A percentile compares a stretch with the other conserved stretches of the same genome.
Conservation (phyloP, 2,888 invertebrate species). For the Raillietiella orientalis region DNA sequence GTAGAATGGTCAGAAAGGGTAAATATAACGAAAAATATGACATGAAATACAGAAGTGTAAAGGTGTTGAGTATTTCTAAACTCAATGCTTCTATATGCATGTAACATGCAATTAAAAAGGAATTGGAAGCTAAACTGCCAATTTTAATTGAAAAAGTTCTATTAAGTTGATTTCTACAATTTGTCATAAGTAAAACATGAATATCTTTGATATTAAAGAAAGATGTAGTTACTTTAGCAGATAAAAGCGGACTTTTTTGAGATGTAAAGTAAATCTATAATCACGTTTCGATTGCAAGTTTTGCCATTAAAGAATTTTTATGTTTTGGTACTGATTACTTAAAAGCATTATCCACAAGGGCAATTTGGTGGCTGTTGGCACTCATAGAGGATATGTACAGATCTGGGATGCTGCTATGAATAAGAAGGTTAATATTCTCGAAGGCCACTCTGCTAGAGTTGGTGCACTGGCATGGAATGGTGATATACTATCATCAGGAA, state of each 20-base stretch:
- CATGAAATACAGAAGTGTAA: too few relatives aligned
- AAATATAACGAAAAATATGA: too few relatives aligned
- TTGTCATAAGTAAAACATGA: too few relatives aligned
- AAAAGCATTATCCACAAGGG: constrained; percentile 22
- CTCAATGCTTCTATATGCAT: too few relatives aligned
- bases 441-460: constrained; percentile 69
- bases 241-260: too few relatives aligned
- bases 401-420: constrained; percentile 91
- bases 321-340: neutral
- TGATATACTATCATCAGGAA: constrained; percentile 81
- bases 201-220: too few relatives aligned
- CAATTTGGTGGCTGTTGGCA: constrained; percentile 84
- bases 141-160: too few relatives aligned
- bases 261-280: neutral
- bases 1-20: constrained; percentile 90
- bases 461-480: constrained; percentile 92
- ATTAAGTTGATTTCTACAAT: too few relatives aligned
- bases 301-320: constrained; percentile 2
- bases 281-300: constrained; percentile 2
- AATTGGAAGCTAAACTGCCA: too few relatives aligned
- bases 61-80: too few relatives aligned
- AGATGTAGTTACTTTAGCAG: too few relatives aligned
- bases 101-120: too few relatives aligned
- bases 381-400: constrained; percentile 82
- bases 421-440: constrained; percentile 63